Conservation (phyloP, 2,888 invertebrate species). For the Clitarchus hookeri region DNA sequence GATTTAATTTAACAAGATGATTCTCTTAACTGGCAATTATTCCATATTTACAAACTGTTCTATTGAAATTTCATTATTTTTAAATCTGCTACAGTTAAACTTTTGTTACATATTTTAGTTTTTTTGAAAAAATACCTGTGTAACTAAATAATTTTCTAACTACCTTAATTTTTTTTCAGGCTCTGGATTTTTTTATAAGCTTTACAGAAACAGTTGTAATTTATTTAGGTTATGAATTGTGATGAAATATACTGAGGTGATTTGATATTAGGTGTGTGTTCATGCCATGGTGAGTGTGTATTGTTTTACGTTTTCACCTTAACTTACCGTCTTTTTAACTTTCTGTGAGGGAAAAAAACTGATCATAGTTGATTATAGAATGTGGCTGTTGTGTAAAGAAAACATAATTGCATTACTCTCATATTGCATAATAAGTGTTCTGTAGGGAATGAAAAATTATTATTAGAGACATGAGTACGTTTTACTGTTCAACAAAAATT, state of each 20-base stretch:
- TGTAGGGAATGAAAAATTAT: conserved; percentile 26
- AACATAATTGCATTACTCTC: not conserved
- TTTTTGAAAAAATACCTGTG: not conserved
- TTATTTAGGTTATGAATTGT: not conserved
- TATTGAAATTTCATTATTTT: not conserved
- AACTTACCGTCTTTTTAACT: not conserved
- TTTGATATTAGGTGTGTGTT: not conserved
- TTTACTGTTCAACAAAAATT: conserved; percentile 40
- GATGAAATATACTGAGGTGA: not conserved
- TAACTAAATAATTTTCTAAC: not conserved
- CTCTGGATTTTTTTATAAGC: not conserved
- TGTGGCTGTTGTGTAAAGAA: not conserved
- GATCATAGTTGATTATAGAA: not conserved
- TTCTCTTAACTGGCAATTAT: not conserved
- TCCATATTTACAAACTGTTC: not conserved
- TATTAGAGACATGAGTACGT: conserved; percentile 35
- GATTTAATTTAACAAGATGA: too few relatives aligned
- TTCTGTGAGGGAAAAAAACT: not conserved
- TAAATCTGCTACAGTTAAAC: not conserved
- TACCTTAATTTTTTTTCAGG: not conserved
- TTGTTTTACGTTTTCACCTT: conserved; percentile 27
- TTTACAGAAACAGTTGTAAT: not conserved
- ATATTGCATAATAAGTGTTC: conserved; percentile 25
- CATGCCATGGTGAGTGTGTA: conserved; percentile 25
- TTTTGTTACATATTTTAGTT: not conserved